Evolutionary conservation across 2,888 invertebrate genomes (phyloP), one percentile per base, ranked within the genome.

Genomic region (Meghimatium bilineatum): DNA sequence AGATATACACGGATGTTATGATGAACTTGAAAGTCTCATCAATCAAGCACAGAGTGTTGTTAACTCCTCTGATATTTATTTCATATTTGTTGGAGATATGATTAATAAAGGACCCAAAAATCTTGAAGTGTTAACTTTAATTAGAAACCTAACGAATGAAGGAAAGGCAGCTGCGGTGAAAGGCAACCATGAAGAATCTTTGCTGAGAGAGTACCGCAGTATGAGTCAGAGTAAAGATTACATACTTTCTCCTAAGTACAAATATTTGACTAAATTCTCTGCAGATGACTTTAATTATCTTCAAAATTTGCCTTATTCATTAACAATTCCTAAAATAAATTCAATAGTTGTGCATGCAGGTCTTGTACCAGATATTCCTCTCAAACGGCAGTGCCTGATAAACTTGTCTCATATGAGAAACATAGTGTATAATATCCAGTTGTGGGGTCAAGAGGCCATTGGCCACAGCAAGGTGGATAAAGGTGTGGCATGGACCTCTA

Each of bases 1-100:
- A 8, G 94, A 94, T 86, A 90, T 94, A 1, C 94, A 94, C 86
- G 94, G 93, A 3, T 94, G 94, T 84, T 90, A 87, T 74, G 92
- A 92, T 67, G 94, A 94, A 87, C 86, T 94, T 56, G 56, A 86
- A 66, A 87, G 89, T 60, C 87, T 93, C 2, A 85, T 93, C 26
- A 78, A 87, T 20, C 76, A 88, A 69, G 90, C 90, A 10, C 75
- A 86, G 74, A 75, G 72, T 0, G 67, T 83, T 12, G 84, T 84
- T 8, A 86, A 88, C 5, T 86, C 89, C 49, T 84, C 89, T 12
- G 79, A 83, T 23, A 36, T 83, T 23, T 83, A 93, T 60, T 87
- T 89, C 34, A 76, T 92, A n/a, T 91, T 91, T 85, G 91, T 90
- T 36, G 94, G 94, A 0, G 94, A 94, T 88, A 87, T 93, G 67